Evolutionary conservation across 2,113 vertebrate species (phyloP), one percentile per base, ranked within the genome.

Genomic region (Lathamus discolor): DNA sequence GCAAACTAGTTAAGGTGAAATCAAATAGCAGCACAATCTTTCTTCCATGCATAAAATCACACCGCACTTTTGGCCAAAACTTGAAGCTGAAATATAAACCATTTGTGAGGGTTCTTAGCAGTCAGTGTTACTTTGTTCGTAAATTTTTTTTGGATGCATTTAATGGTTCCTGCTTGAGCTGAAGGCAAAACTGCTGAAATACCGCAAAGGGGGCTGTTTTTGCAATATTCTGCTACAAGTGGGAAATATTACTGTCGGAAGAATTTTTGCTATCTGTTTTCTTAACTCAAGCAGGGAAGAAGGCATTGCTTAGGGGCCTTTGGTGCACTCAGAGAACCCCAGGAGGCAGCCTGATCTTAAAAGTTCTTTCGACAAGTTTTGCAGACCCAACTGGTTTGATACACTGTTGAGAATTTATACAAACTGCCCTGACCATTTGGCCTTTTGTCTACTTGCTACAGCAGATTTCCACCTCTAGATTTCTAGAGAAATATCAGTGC

Each of bases 191-290:
- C 49, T 76, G 57, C 44, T 87, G 73, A 87, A 89, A 74, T 83
- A 69, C 37, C 70, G 79, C 62, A 75, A 76, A 84, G 52, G 7
- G 33, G 31, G 11, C 20, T 2, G 1, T 6, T 93, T 93, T 94
- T 82, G 52, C 80, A 91, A 74, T 64, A 55, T 11, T 70, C 23
- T 69, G 15, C 70, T 92, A 35, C 41, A 75, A 90, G 19, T 39
- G 62, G 35, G 67, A 88, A 96, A 83, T 84, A 31, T 10, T 55
- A 35, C 37, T 64, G 57, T 69, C 51, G 68, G 77, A 95, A 88
- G 82, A 92, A 93, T 86, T 67, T 75, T 88, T 93, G 68, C 48
- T 90, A 59, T 84, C 86, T 93, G 48, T 3, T 93, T 93, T 87
- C 73, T 84, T 74, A 88, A 72, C 44, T 76, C 62, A 85, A 25